Evolutionary conservation across 2,113 vertebrate species (phyloP).

Genomic region (Lasiurus borealis): DNA sequence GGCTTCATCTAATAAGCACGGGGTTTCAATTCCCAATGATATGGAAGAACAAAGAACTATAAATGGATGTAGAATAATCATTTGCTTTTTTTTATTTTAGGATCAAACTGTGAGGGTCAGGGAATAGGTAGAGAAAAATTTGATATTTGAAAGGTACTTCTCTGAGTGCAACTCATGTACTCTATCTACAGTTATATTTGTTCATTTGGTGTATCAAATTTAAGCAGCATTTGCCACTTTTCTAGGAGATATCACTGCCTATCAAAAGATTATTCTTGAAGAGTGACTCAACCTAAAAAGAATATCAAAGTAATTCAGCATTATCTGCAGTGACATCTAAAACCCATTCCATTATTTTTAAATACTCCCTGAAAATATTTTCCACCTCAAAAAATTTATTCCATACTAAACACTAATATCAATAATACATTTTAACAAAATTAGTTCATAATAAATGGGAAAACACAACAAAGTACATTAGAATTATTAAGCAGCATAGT

Average conservation of each 20-base stretch:
- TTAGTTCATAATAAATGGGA: background rate
- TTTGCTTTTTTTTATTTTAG: background rate
- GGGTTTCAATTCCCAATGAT: background rate
- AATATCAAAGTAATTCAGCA: conserved; percentile 63
- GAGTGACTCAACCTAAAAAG: conserved; percentile 56
- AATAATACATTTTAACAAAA: conserved; percentile 8
- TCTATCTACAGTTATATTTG: background rate
- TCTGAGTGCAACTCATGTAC: background rate
- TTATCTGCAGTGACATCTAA: conserved; percentile 46
- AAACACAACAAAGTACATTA: conserved; percentile 6
- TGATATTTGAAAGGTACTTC: background rate
- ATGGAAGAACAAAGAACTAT: conserved; percentile 11
- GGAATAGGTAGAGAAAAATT: background rate
- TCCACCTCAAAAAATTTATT: background rate
- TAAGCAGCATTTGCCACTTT: conserved; percentile 43
- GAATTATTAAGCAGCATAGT: background rate
- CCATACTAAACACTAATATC: background rate
- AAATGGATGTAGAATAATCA: background rate
- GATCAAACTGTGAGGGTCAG: background rate
- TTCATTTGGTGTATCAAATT: conserved; percentile 40
- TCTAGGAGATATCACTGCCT: conserved; percentile 58
- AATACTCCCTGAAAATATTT: background rate
- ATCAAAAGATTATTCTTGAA: conserved; percentile 68
- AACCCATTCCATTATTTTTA: conserved; percentile 38
- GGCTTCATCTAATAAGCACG: background rate